Evolutionary conservation across 2,888 invertebrate species (phyloP), one percentile per base, ranked within the genome.

Genomic region (Lycia hirtaria): DNA sequence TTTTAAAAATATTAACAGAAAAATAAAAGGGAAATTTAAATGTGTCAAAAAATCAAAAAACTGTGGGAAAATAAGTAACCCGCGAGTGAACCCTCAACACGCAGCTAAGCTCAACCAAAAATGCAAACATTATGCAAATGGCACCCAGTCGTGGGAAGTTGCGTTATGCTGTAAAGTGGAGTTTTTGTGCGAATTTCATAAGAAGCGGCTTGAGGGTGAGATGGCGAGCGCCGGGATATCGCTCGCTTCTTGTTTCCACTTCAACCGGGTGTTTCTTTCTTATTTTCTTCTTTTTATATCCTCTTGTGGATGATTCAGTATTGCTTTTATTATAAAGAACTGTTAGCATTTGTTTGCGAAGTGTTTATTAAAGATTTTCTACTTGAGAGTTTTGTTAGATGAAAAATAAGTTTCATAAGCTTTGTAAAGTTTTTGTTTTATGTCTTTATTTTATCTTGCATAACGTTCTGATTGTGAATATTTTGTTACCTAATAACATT

Each of bases 111-210:
- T 24, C 38, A 24, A 68, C 69, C 75, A 75, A 74, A 78, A 79
- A 82, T 80, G 83, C 75, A 74, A 80, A 80, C 78, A 75, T 79
- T 81, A 85, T 85, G 84, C 73, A 82, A 81, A 85, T 82, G 70
- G 72, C 60, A 54, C 62, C 58, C 69, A 58, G 65, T 62, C 61
- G 58, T 49, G 30, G 65, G 62, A 70, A 75, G 69, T 76, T 72
- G 62, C 50, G 61, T 65, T 52, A 53, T 38, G 30, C 48, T 52
- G 12, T 14, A 52, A 49, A 49, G 48, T 58, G 47, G 47, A 51
- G 61, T 64, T 64, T 72, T 76, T 73, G 70, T 69, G 68, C 33
- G 72, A 71, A 64, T 65, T 63, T 64, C 59, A 63, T 74, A 72
- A 71, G 58, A 53, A 45, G 60, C 49, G 65, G 60, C 64, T 59